Conservation (phyloP, 1,140 invertebrate genomes). For the Stratiolaelaps scimitus region DNA sequence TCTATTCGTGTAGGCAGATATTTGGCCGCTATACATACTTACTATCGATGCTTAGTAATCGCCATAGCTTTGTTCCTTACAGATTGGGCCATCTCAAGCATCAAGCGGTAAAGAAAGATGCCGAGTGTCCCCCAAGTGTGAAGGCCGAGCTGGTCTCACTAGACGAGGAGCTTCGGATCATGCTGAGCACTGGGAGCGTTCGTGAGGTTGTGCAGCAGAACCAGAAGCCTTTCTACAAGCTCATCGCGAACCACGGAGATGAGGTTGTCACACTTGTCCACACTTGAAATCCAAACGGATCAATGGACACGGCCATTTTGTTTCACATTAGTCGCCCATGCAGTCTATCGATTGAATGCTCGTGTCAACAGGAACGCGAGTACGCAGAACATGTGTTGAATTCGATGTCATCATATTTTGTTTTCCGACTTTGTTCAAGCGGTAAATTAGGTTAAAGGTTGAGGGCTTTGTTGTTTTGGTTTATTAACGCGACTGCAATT, state of each 20-base stretch:
- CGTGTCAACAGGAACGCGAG: too few species aligned
- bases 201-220: constrained; percentile 52
- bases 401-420: too few species aligned
- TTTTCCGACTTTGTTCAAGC: too few species aligned
- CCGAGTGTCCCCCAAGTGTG: constrained; percentile 38
- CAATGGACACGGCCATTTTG: not conserved
- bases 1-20: too few species aligned
- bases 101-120: not conserved
- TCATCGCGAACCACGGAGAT: constrained; percentile 85
- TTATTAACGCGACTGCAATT: too few species aligned
- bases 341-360: too few species aligned
- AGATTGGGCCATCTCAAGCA: constrained; percentile 20
- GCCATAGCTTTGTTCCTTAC: not conserved
- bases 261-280: constrained; percentile 50
- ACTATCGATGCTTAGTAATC: too few species aligned
- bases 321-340: not conserved
- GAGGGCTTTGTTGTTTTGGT: not conserved
- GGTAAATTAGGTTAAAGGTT: too few species aligned
- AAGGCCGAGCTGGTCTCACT: constrained; percentile 57
- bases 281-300: not conserved
- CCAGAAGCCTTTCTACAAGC: constrained; percentile 64
- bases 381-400: too few species aligned
- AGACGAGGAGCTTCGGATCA: constrained; percentile 37
- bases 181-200: constrained; percentile 33
- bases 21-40: too few species aligned